Evolutionary conservation across 2,888 invertebrate genomes (phyloP), one percentile per base, ranked within the genome.

Genomic region (Metopia argyrocephala): DNA sequence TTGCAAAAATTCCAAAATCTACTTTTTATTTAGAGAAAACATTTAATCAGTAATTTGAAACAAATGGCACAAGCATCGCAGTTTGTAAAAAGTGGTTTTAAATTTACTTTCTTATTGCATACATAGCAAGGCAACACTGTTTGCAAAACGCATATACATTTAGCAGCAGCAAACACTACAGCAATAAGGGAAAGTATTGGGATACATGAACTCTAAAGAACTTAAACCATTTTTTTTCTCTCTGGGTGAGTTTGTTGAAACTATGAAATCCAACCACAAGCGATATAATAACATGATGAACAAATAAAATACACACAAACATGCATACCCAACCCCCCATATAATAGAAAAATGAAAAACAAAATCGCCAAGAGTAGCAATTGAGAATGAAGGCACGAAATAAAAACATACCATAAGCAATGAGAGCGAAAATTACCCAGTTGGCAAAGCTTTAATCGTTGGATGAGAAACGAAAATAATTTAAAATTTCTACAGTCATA

Each of bases 221-320:
- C 74, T 74, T 61, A 56, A 75, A 81, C 69, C 78, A 75, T 81
- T 73, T 76, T 71, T 76, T 38, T 38, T 4, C 23, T 46, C 3
- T 66, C 61, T 56, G 50, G 27, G 62, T 68, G 45, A 61, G 18
- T 61, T 20, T 76, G 48, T 27, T 70, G 46, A 50, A 80, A 59
- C 68, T 70, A 78, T 76, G 65, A 70, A 78, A 81, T 78, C 70
- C 74, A 74, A 81, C 81, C 81, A 81, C 81, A 75, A 54, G 61
- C 80, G 61, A 75, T 70, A 31, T 54, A 38, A 57, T 70, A 78
- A 74, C 61, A 78, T 70, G 66, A 78, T 66, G 54, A 66, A 70
- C 31, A 57, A 48, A 23, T 4, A 68, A 56, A 68, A 27, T 20
- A 5, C 38, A 20, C 18, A 64, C 61, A 18, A 56, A 64, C n/a